phyloP scores from a whole-genome alignment of 1,140 invertebrate genomes.

The Drosophila elegans region DNA sequence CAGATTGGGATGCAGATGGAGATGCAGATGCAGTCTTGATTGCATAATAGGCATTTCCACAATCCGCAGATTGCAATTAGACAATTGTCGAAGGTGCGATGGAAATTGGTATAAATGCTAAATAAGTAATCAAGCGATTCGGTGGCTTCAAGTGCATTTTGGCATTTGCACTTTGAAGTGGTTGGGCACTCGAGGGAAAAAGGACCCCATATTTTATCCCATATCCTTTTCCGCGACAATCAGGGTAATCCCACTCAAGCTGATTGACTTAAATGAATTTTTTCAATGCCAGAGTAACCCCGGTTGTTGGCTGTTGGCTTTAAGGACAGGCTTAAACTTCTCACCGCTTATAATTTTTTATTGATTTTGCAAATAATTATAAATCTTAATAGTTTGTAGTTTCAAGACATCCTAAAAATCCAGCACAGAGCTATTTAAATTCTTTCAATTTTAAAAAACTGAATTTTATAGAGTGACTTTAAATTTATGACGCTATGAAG shows the following conservation, averaged over 20 bases:
- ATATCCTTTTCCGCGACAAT: slow-evolving; percentile 16
- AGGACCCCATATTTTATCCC: neutral
- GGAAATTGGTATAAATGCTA: slow-evolving; percentile 74
- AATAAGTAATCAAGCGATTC: slow-evolving; percentile 79
- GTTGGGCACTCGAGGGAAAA: slow-evolving; percentile 42
- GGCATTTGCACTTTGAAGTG: slow-evolving; percentile 76
- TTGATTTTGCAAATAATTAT: neutral
- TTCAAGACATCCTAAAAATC: no score
- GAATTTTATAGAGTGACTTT: no score
- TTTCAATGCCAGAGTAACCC: neutral
- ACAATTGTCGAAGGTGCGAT: slow-evolving; percentile 49
- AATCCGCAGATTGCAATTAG: slow-evolving; percentile 73
- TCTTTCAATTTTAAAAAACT: no score
- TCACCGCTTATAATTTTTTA: neutral
- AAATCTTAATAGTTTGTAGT: neutral
- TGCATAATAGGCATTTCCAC: slow-evolving; percentile 69
- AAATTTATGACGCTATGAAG: no score
- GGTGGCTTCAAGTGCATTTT: slow-evolving; percentile 59
- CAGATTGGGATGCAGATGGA: slow-evolving; percentile 34
- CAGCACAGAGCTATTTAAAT: no score
- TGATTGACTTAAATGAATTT: slow-evolving; percentile 8
- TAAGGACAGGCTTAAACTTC: no score
- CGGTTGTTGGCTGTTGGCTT: neutral
- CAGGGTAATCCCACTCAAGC: slow-evolving; percentile 25
- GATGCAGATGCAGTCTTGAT: slow-evolving; percentile 44